phyloP scores from a whole-genome alignment of 2,797 vertebrate species.

The Lemur catta region DNA sequence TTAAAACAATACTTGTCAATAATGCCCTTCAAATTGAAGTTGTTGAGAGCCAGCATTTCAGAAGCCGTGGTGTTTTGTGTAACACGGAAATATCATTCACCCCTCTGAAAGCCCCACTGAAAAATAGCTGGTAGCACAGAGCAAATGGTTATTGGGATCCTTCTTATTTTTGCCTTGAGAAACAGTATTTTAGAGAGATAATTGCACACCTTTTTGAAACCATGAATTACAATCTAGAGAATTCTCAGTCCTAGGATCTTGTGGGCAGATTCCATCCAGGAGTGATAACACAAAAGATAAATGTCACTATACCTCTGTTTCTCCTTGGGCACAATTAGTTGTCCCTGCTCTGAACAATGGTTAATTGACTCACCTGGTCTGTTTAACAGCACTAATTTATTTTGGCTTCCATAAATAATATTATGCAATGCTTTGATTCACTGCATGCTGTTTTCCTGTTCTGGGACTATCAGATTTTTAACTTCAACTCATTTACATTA shows the following conservation, averaged over 20 bases:
- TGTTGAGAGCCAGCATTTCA: conserved; percentile 6
- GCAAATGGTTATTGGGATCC: background rate
- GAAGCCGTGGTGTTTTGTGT: background rate
- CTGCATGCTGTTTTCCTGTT: background rate
- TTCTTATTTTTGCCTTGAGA: background rate
- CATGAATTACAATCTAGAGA: background rate
- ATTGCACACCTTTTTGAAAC: background rate
- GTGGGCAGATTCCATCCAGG: background rate
- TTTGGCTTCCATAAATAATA: background rate
- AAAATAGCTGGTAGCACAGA: background rate
- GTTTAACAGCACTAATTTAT: background rate
- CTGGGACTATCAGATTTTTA: background rate
- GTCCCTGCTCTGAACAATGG: background rate
- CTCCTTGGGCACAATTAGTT: background rate
- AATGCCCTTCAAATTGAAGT: background rate
- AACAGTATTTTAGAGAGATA: background rate
- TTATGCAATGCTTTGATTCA: background rate
- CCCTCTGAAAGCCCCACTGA: background rate
- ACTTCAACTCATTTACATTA: background rate
- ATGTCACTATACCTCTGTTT: background rate
- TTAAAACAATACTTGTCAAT: background rate
- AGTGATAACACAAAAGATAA: background rate
- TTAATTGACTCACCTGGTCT: background rate
- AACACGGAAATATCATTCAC: background rate
- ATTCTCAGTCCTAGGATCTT: background rate